These are phyloP conservation scores for Leuctra nigra DNA, from an alignment of 2,888 invertebrate species.

Conservation along the genomic window DNA sequence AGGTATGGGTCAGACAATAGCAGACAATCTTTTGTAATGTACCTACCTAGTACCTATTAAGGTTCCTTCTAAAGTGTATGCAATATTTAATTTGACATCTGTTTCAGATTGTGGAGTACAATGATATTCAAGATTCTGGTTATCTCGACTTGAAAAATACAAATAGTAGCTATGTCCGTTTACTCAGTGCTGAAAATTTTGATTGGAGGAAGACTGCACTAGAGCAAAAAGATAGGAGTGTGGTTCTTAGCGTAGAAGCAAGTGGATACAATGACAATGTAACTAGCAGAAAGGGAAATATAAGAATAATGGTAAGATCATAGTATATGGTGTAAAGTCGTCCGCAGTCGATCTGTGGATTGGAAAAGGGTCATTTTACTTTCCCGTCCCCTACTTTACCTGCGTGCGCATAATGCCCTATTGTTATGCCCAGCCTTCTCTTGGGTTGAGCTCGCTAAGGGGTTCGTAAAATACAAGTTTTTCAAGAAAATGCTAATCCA, in stretches of 20 bases:
- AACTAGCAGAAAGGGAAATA: constrained; percentile 33
- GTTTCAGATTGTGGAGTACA: constrained; percentile 52
- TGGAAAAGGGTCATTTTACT: too few species aligned
- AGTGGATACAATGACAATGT: constrained; percentile 33
- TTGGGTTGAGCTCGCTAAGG: too few species aligned
- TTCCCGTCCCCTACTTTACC: too few species aligned
- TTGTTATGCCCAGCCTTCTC: too few species aligned
- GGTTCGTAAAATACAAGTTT: too few species aligned
- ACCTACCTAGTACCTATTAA: not conserved
- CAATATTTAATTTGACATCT: too few species aligned
- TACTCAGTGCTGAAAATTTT: constrained; percentile 38
- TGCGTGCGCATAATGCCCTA: too few species aligned
- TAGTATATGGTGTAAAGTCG: not conserved
- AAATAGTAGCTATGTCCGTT: constrained; percentile 37
- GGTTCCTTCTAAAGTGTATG: not conserved
- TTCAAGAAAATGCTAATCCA: too few species aligned
- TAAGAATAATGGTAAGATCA: constrained; percentile 36
- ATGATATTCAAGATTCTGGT: constrained; percentile 50
- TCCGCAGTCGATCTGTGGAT: too few species aligned
- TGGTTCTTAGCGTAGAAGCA: constrained; percentile 34
- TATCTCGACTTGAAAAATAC: constrained; percentile 34
- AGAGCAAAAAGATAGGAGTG: constrained; percentile 39
- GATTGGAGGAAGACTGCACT: constrained; percentile 39
- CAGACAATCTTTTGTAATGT: too few species aligned
- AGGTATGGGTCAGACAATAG: too few species aligned